phyloP scores from a whole-genome alignment of 1,140 invertebrate genomes.

The Nasonia vitripennis region DNA sequence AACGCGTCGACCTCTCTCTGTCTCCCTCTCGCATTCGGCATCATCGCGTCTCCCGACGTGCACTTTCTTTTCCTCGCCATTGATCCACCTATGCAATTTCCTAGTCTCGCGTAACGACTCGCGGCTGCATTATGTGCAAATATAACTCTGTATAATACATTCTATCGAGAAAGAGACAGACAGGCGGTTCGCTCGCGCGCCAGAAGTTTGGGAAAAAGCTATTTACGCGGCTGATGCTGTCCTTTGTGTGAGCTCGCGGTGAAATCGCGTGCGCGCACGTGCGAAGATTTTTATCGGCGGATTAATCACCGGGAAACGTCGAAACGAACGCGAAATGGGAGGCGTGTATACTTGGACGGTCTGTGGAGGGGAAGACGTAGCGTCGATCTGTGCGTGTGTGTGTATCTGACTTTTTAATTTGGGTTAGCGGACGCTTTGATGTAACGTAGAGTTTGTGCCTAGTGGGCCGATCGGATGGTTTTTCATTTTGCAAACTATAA shows the following conservation, averaged over 20 bases:
- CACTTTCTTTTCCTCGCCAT: constrained; percentile 28
- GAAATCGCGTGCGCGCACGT: constrained; percentile 24
- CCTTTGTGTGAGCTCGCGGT: constrained; percentile 25
- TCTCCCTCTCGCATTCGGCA: background rate
- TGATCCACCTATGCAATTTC: constrained; percentile 11
- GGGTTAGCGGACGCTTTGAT: background rate
- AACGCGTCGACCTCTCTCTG: background rate
- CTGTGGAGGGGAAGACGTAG: background rate
- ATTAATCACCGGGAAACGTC: constrained; percentile 48
- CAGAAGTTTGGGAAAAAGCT: constrained; percentile 12
- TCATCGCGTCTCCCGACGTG: too few relatives aligned
- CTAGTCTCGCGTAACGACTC: constrained; percentile 26
- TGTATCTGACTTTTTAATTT: background rate
- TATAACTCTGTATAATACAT: constrained; percentile 22
- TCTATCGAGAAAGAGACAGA: background rate
- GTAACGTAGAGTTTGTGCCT: background rate
- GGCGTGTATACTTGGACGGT: background rate
- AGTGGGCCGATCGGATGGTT: background rate
- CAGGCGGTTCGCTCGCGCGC: background rate
- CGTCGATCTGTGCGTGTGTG: too few relatives aligned
- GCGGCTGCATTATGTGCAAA: constrained; percentile 43
- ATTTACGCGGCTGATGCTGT: background rate
- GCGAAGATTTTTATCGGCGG: constrained; percentile 30
- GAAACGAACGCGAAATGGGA: constrained; percentile 45
- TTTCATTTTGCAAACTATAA: too few relatives aligned